Evolutionary conservation across 2,797 vertebrate genomes (phyloP).

Genomic region (Peromyscus aztecus): DNA sequence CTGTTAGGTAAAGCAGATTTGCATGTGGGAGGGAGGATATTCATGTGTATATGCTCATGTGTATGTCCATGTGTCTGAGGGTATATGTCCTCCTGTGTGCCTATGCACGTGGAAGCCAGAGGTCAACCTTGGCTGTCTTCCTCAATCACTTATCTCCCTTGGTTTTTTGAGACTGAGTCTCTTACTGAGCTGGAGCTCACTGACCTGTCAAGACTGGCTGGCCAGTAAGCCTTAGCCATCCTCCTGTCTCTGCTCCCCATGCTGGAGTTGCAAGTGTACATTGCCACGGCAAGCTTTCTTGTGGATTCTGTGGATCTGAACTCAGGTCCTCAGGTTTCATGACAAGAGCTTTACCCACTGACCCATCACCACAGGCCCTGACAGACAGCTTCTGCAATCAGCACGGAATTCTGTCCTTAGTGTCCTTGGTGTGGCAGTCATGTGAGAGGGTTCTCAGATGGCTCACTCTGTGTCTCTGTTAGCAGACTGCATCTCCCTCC

Average conservation of each 20-base stretch:
- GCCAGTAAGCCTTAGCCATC: not conserved
- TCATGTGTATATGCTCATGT: no score
- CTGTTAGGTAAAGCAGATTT: not conserved
- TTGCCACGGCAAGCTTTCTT: not conserved
- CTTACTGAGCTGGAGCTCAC: not conserved
- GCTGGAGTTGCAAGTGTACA: not conserved
- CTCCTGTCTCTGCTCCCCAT: not conserved
- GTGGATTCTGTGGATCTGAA: not conserved
- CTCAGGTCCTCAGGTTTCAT: not conserved
- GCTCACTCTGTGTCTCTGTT: fast-evolving
- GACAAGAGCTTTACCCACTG: not conserved
- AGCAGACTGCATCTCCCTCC: fast-evolving
- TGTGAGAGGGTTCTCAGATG: not conserved
- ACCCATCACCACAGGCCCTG: not conserved
- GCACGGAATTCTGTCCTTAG: not conserved
- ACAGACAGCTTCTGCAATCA: not conserved
- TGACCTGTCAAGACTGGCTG: not conserved
- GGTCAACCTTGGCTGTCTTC: not conserved
- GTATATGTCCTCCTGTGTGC: not conserved
- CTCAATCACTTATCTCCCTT: not conserved
- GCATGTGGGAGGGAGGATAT: not conserved
- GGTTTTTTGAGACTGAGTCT: not conserved
- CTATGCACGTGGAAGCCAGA: not conserved
- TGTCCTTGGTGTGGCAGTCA: fast-evolving
- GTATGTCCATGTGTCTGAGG: not conserved